Evolutionary conservation across 2,113 vertebrate genomes (phyloP), one percentile per base, ranked within the genome.

Genomic region (Halichoerus grypus): DNA sequence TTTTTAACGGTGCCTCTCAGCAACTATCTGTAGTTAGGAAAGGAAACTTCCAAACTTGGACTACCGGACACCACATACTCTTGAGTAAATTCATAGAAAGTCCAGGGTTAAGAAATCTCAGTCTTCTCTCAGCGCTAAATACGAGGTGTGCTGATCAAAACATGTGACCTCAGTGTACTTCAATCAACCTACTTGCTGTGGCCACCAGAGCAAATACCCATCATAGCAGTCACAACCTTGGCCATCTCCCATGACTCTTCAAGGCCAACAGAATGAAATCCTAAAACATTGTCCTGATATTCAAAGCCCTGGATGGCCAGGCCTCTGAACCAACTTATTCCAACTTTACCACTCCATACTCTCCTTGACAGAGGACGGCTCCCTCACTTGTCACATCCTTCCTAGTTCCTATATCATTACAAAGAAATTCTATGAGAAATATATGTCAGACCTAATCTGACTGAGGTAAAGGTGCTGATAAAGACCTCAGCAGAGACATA

Each of bases 371-470:
- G 31, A 55, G 39, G 76, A 53, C 61, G 13, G 19, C n/a, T 69
- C 16, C 2, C 46, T 76, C n/a, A 51, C 15, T 65, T 51, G 19
- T 77, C n/a, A 42, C 10, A 6, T 79, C 36, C 9, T 72, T 85
- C 39, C 26, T 63, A 31, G 49, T 55, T 79, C 31, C 21, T 79
- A 19, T 21, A 65, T 83, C 36, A 88, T 9, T 85, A 49, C 24
- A 84, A 79, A 79, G 24, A 88, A 83, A 92, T 94, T 92, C 53
- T 79, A 57, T 53, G 16, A 79, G 28, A 79, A 51, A 79, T 33
- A 53, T 92, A 14, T n/a, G 77, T 81, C 24, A 59, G 63, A 80
- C 42, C 12, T 80, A 6, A 39, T 19, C 24, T 91, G 76, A 96
- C 24, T 18, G 36, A 79, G 19, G 11, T 51, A 2, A 13, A 89